Evolutionary conservation across 2,888 invertebrate genomes (phyloP).

Genomic region (Heteromurus nitidus): DNA sequence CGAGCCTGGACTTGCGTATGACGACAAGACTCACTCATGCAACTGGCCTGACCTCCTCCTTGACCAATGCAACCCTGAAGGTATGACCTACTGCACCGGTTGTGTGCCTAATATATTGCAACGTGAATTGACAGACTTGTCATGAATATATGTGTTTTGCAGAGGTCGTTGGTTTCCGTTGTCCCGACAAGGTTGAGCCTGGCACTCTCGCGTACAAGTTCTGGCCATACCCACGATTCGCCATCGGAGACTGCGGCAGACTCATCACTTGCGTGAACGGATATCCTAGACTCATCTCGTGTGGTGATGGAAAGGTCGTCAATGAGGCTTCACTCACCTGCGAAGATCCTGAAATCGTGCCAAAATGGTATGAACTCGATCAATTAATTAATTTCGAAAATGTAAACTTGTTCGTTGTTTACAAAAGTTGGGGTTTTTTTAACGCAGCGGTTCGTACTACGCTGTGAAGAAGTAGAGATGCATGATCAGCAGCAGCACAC

Average conservation of each 20-base stretch:
- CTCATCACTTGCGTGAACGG: conserved; percentile 94
- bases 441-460: conserved; percentile 65
- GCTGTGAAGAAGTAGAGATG: conserved; percentile 64
- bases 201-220: conserved; percentile 89
- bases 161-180: conserved; percentile 94
- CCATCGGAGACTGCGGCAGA: conserved; percentile 90
- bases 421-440: no score
- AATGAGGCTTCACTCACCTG: conserved; percentile 89
- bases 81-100: no score
- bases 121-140: background rate
- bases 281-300: conserved; percentile 89
- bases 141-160: conserved; percentile 64
- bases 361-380: no score
- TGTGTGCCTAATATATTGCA: background rate
- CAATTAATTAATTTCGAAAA: no score
- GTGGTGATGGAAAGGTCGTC: conserved; percentile 91
- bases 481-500: no score
- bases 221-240: conserved; percentile 94
- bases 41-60: conserved; percentile 95
- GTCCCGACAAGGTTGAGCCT: conserved; percentile 89
- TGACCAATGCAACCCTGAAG: conserved; percentile 92
- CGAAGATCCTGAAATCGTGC: conserved; percentile 81
- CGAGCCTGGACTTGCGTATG: conserved; percentile 91
- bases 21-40: conserved; percentile 90
- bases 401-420: no score